A percentile compares a stretch with the other conserved stretches of the same genome.
Conservation (phyloP, 1,140 invertebrate genomes). For the Drosophila kohkoa region DNA sequence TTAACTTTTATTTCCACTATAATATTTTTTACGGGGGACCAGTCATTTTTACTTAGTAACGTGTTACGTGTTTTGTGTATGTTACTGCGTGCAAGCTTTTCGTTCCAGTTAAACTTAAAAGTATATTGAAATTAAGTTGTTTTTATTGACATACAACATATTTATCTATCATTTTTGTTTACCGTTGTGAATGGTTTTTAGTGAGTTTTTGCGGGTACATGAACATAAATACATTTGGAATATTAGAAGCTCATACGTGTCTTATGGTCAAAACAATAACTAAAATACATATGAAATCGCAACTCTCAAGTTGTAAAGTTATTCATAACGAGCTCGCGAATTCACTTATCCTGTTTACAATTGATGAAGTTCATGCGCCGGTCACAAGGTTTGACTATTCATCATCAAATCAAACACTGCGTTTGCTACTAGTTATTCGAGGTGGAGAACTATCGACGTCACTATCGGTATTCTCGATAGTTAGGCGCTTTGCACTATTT, state of each 20-base stretch:
- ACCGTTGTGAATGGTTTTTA: constrained; percentile 19
- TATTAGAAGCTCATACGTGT: constrained; percentile 34
- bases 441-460: too few relatives aligned
- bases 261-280: constrained; percentile 39
- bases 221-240: constrained; percentile 37
- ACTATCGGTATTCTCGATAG: too few relatives aligned
- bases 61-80: background rate
- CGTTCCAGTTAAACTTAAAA: constrained; percentile 15
- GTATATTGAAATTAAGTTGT: constrained; percentile 7
- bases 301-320: constrained; percentile 20
- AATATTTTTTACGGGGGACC: constrained; percentile 24
- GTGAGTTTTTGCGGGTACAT: constrained; percentile 17
- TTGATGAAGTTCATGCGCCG: constrained; percentile 40
- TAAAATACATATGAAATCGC: constrained; percentile 29
- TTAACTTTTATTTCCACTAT: constrained; percentile 8
- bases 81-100: background rate
- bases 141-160: constrained; percentile 10
- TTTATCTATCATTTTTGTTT: constrained; percentile 26
- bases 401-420: constrained; percentile 13
- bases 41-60: constrained; percentile 7
- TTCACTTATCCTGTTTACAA: constrained; percentile 44
- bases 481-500: too few relatives aligned
- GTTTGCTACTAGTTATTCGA: constrained; percentile 37
- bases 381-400: constrained; percentile 36
- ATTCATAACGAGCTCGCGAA: constrained; percentile 19